A percentile compares a stretch with the other conserved stretches of the same genome.
These are phyloP conservation scores for Montipora sp. DNA, from an alignment of 64 coral and sea anemone genomes.

Conservation along the genomic window DNA sequence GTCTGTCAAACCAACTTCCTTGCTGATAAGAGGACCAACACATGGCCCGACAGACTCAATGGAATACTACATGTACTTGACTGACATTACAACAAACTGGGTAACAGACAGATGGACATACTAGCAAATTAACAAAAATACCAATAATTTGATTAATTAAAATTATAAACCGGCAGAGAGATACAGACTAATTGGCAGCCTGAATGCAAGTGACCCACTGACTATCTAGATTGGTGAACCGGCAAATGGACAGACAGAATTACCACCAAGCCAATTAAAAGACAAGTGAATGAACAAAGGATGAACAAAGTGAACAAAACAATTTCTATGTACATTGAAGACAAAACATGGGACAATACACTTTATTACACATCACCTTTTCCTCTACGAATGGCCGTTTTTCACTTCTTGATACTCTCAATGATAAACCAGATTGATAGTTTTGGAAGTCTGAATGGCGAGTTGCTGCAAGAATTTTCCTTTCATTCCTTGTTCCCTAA, in stretches of 20 bases:
- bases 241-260: no score
- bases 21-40: no score
- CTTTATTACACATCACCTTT: not conserved
- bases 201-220: not conserved
- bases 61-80: no score
- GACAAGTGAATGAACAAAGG: not conserved
- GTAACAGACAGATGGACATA: not conserved
- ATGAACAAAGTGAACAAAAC: no score
- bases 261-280: no score
- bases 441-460: slow-evolving; percentile 25
- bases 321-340: no score
- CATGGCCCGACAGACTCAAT: not conserved
- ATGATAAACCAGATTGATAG: not conserved
- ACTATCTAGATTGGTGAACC: not conserved
- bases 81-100: not conserved
- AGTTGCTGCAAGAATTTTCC: slow-evolving; percentile 48
- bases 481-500: slow-evolving; percentile 59
- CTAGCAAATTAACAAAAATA: no score
- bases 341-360: not conserved
- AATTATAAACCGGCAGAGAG: not conserved
- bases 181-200: not conserved
- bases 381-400: not conserved
- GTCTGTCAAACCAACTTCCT: not conserved
- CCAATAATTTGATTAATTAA: no score
- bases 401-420: not conserved